Percentiles rank a stretch among this genome's conserved stretches.
These are phyloP conservation scores for Pseudopipra pipra DNA, from an alignment of 2,113 vertebrate genomes.

Conservation along the genomic window DNA sequence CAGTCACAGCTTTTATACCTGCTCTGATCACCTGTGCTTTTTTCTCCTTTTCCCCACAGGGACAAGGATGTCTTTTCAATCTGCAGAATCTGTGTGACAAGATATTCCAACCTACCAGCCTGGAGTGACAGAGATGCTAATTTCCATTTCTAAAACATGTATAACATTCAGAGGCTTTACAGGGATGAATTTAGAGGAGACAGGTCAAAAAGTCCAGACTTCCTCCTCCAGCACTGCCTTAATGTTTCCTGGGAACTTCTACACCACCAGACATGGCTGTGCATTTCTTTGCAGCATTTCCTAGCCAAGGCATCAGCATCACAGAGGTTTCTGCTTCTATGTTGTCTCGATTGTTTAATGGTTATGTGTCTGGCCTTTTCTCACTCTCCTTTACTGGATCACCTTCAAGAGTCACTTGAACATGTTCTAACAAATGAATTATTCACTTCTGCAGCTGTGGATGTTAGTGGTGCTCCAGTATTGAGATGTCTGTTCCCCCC, in stretches of 20 bases:
- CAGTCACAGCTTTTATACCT: neutral
- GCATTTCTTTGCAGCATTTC: neutral
- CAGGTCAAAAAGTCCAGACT: neutral
- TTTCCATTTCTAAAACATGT: neutral
- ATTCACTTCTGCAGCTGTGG: neutral
- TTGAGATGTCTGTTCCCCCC: neutral
- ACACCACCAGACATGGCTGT: rapidly evolving
- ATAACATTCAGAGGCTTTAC: neutral
- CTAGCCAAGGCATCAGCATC: neutral
- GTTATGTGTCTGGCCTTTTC: neutral
- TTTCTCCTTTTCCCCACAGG: neutral
- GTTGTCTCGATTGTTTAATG: neutral
- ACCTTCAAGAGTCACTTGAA: neutral
- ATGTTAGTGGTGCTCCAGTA: neutral
- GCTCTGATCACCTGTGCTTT: neutral
- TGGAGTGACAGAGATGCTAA: neutral
- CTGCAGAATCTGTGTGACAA: neutral
- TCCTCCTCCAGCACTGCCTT: neutral
- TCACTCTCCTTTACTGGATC: neutral
- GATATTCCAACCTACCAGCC: neutral
- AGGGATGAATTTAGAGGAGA: neutral
- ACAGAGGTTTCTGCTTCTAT: neutral
- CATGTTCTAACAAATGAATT: neutral
- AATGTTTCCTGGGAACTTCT: too few species aligned
- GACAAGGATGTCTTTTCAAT: neutral